Conservation (phyloP, 2,888 invertebrate genomes). For the Lacanobia oleracea region DNA sequence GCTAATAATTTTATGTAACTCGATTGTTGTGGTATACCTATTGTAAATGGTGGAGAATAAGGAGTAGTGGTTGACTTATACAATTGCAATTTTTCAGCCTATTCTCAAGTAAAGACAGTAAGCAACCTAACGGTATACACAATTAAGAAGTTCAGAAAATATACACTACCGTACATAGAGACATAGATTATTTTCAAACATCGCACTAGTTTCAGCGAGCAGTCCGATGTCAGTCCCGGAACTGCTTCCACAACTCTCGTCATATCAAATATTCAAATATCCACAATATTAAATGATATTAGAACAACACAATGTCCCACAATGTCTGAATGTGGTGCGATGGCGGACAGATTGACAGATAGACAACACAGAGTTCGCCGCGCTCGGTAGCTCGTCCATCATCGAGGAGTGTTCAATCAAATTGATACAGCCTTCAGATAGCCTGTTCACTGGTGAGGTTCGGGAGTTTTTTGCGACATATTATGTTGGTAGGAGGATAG, state of each 20-base stretch:
- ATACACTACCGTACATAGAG: neutral
- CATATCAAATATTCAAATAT: no score
- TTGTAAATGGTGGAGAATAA: neutral
- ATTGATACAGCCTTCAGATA: conserved; percentile 80
- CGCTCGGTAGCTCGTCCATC: conserved; percentile 86
- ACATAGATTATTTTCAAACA: neutral
- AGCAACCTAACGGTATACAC: neutral
- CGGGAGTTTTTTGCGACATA: conserved; percentile 67
- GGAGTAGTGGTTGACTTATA: neutral
- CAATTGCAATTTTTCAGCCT: neutral
- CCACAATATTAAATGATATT: neutral
- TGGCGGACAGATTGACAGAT: conserved; percentile 77
- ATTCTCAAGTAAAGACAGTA: neutral
- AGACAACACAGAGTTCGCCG: conserved; percentile 76
- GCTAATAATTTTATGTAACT: conserved; percentile 5
- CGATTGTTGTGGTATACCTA: neutral
- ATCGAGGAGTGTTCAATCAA: conserved; percentile 84
- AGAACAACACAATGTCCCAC: conserved; percentile 61
- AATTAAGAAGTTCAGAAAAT: neutral
- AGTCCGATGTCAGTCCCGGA: neutral
- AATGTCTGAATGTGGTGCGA: conserved; percentile 26
- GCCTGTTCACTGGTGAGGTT: conserved; percentile 36
- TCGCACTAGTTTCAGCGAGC: neutral
- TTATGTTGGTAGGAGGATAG: conserved; percentile 1
- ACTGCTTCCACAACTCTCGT: neutral